Conservation (phyloP, 2,888 invertebrate genomes). For the Caenorhabditis imperialis region DNA sequence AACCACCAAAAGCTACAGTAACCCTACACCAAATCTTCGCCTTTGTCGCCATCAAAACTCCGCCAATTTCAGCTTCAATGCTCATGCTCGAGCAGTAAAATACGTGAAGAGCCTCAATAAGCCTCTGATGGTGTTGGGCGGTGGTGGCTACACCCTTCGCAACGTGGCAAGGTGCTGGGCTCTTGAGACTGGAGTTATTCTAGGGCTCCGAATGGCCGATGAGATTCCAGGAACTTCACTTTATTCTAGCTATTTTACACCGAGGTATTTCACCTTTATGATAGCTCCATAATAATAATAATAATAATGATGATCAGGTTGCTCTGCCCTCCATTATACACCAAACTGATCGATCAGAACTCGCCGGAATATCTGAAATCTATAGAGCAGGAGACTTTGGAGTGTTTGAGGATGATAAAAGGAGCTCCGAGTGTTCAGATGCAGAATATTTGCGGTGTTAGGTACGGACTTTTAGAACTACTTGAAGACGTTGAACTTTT, state of each 20-base stretch:
- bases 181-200: conserved; percentile 93
- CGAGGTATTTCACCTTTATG: too few relatives aligned
- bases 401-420: conserved; percentile 51
- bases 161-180: conserved; percentile 99
- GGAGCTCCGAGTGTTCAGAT: conserved; percentile 92
- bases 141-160: conserved; percentile 92
- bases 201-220: conserved; percentile 93
- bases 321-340: background rate
- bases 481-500: too few relatives aligned
- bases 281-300: too few relatives aligned
- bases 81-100: conserved; percentile 88
- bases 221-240: conserved; percentile 85
- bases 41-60: background rate
- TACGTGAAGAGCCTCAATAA: conserved; percentile 93
- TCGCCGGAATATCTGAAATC: conserved; percentile 11
- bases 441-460: conserved; percentile 81
- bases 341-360: conserved; percentile 19
- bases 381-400: conserved; percentile 20
- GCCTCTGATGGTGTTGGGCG: conserved; percentile 91
- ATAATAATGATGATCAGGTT: too few relatives aligned
- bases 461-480: too few relatives aligned
- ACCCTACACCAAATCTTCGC: too few relatives aligned
- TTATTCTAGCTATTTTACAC: conserved; percentile 49
- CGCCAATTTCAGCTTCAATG: conserved; percentile 70
- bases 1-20: too few relatives aligned